Base-by-base conservation (phyloP, 2,888 invertebrate genomes). In the Microplitis deprimator region DNA sequence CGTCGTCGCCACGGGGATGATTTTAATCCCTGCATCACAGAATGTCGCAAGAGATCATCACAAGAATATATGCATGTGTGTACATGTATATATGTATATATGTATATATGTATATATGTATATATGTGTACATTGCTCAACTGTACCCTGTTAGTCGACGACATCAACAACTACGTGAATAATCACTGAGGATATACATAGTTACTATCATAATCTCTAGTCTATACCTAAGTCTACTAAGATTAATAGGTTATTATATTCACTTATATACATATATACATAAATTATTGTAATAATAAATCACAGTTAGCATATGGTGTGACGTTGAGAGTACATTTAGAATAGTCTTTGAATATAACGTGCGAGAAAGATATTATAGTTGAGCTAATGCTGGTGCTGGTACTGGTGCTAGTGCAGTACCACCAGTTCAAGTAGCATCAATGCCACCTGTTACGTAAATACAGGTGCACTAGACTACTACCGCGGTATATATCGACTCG, bases 381-480 rank as follows among this genome's bases (percentile, higher is more conserved):
- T 13, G 10, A 50, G 50, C 13, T 50, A 50, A 50, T 50, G 50
- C 50, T 50, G 20, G 20, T 20, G 1, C 20, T 20, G 50, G 8
- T 50, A 7, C 50, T 13, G 50, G 3, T 13, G 50, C 50, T 13
- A 7, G 8, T 5, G 13, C 50, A 50, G 13, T 50, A 50, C 50
- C 50, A 50, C 50, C 13, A 50, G 50, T 50, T 50, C 13, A 50
- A n/a, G 71, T 59, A 39, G 39, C 73, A 73, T 73, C 73, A 73
- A 64, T 73, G 59, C 76, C 69, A 80, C 78, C 77, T 80, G 78
- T 78, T 86, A 84, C 86, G 84, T 83, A 84, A 85, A 81, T 79
- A 83, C 78, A 76, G 80, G 79, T 80, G 80, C 79, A 80, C 76
- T 64, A 59, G 68, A 38, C 39, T 50, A 61, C 40, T 29, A 71